Percentiles rank a stretch among this genome's conserved stretches.
Conservation (phyloP, 2,113 vertebrate genomes). For the Pholis gunnellus region DNA sequence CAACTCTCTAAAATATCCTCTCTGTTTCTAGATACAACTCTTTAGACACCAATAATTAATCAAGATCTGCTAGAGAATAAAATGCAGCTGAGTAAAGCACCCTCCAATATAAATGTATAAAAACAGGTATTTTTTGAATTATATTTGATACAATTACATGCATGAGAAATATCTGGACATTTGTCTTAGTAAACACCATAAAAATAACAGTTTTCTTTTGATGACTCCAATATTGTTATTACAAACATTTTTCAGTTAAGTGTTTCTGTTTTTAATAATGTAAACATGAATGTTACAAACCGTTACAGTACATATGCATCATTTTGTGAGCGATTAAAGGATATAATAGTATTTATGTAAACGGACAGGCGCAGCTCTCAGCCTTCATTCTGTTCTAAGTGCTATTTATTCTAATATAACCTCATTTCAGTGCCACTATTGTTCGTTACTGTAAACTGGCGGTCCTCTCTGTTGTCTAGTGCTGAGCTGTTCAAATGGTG, state of each 20-base stretch:
- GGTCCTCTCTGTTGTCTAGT: conserved; percentile 50
- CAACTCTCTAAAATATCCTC: conserved; percentile 23
- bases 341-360: conserved; percentile 60
- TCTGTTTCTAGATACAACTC: conserved; percentile 23
- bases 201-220: conserved; percentile 40
- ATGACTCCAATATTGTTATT: conserved; percentile 48
- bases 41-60: conserved; percentile 35
- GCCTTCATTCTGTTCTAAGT: conserved; percentile 46
- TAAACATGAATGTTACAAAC: conserved; percentile 65
- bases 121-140: conserved; percentile 48
- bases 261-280: conserved; percentile 31
- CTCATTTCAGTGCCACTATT: conserved; percentile 34
- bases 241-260: conserved; percentile 41
- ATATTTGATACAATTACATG: conserved; percentile 50
- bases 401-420: conserved; percentile 43
- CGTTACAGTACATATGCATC: conserved; percentile 52
- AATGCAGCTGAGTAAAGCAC: conserved; percentile 46
- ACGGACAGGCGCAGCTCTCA: conserved; percentile 49
- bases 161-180: conserved; percentile 43
- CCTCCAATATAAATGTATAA: conserved; percentile 58
- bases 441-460: conserved; percentile 57
- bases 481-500: conserved; percentile 60
- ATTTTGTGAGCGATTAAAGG: conserved; percentile 56
- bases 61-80: conserved; percentile 15
- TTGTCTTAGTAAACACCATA: conserved; percentile 45